Percentiles rank a stretch among this genome's conserved stretches.
Evolutionary conservation across 2,888 invertebrate species (phyloP).

Genomic region (Pseudeuparius sepicola): DNA sequence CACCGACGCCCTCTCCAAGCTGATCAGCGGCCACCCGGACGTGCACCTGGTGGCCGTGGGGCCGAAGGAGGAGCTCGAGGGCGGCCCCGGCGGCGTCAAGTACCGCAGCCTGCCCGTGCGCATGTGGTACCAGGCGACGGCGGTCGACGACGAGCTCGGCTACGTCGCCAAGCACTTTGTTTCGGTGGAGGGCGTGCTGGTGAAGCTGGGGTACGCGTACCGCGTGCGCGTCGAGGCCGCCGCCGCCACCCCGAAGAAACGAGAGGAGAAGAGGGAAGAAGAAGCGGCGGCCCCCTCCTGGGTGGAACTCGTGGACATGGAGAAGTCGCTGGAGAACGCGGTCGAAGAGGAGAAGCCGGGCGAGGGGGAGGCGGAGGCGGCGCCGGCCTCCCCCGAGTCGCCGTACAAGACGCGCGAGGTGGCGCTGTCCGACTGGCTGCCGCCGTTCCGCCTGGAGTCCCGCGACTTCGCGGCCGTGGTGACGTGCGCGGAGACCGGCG

Average conservation of each 20-base stretch:
- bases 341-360: slow-evolving; percentile 17
- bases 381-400: slow-evolving; percentile 33
- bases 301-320: slow-evolving; percentile 5
- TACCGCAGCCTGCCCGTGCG: no score
- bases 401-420: slow-evolving; percentile 35
- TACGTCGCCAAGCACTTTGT: slow-evolving; percentile 53
- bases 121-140: slow-evolving; percentile 43
- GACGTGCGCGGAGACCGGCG: slow-evolving; percentile 50
- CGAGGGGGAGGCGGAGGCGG: slow-evolving; percentile 10
- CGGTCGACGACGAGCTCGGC: slow-evolving; percentile 53
- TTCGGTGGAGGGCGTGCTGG: slow-evolving; percentile 55
- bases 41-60: no score
- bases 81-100: no score
- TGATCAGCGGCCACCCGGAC: no score
- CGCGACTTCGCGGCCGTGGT: slow-evolving; percentile 49
- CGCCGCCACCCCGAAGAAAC: neutral
- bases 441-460: slow-evolving; percentile 42
- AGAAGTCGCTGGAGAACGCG: neutral
- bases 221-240: slow-evolving; percentile 1
- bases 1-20: slow-evolving; percentile 52
- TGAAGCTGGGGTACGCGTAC: slow-evolving; percentile 48
- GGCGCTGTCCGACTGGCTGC: slow-evolving; percentile 48
- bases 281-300: slow-evolving; percentile 7
- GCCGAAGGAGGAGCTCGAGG: no score
- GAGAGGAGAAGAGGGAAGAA: slow-evolving; percentile 7